Evolutionary conservation across 2,888 invertebrate species (phyloP).

Genomic region (Amaurobius ferox): DNA sequence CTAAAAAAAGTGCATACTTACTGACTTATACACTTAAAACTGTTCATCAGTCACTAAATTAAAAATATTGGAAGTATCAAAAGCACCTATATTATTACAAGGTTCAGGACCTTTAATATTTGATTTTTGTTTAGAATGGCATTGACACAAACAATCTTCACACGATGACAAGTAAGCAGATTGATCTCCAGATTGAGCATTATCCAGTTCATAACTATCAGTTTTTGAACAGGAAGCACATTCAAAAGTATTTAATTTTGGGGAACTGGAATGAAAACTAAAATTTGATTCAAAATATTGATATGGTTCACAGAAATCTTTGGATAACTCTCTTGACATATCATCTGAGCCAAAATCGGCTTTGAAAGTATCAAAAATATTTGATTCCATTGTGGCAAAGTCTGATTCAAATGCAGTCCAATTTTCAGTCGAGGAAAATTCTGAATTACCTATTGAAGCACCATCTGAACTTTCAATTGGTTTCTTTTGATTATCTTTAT

Average conservation of each 20-base stretch:
- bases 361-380: constrained; percentile 47
- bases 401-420: constrained; percentile 63
- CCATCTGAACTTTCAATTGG: constrained; percentile 33
- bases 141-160: constrained; percentile 35
- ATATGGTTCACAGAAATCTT: background rate
- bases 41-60: background rate
- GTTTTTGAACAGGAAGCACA: background rate
- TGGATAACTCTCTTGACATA: background rate
- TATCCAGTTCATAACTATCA: background rate
- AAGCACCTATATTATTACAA: background rate
- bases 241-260: background rate
- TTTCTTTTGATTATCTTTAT: constrained; percentile 36
- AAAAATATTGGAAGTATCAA: background rate
- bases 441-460: constrained; percentile 23
- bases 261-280: background rate
- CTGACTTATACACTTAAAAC: background rate
- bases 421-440: constrained; percentile 23
- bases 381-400: constrained; percentile 15
- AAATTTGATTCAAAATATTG: constrained; percentile 8
- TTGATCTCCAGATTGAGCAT: constrained; percentile 7
- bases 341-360: background rate
- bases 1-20: constrained; percentile 12
- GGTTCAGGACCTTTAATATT: background rate
- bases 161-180: background rate
- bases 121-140: constrained; percentile 27